These are phyloP conservation scores for Archips crataeganus DNA, from an alignment of 2,888 invertebrate genomes.

Conservation along the genomic window DNA sequence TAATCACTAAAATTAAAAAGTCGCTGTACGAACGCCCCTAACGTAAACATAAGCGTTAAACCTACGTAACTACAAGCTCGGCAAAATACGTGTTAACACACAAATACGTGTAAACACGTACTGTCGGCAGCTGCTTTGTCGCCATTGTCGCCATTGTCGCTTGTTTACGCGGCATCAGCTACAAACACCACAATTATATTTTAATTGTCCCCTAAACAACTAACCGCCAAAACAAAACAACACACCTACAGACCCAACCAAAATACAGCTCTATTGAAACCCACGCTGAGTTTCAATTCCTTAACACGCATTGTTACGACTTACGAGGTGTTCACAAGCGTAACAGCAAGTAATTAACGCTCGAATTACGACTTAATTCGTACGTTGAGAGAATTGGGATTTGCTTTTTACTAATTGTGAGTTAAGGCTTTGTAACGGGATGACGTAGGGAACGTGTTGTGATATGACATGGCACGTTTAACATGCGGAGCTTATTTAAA, in stretches of 20 bases:
- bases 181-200: slow-evolving; percentile 8
- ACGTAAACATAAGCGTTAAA: too few species aligned
- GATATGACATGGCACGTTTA: not conserved
- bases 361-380: slow-evolving; percentile 1
- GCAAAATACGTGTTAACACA: not conserved
- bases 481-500: not conserved
- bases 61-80: not conserved
- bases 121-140: slow-evolving; percentile 5
- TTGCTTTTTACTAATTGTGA: not conserved
- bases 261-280: not conserved
- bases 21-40: too few species aligned
- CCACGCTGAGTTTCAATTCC: not conserved
- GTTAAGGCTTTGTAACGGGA: not conserved
- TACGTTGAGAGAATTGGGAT: not conserved
- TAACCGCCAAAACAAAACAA: not conserved
- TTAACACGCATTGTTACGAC: not conserved
- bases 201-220: slow-evolving; percentile 5
- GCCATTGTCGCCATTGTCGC: not conserved
- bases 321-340: too few species aligned
- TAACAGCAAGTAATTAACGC: not conserved
- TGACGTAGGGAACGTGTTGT: not conserved
- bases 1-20: too few species aligned
- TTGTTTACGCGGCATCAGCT: not conserved
- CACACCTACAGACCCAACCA: not conserved
- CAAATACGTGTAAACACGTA: not conserved